These are phyloP conservation scores for Triplophysa dalaica DNA, from an alignment of 2,113 vertebrate species.

Conservation along the genomic window DNA sequence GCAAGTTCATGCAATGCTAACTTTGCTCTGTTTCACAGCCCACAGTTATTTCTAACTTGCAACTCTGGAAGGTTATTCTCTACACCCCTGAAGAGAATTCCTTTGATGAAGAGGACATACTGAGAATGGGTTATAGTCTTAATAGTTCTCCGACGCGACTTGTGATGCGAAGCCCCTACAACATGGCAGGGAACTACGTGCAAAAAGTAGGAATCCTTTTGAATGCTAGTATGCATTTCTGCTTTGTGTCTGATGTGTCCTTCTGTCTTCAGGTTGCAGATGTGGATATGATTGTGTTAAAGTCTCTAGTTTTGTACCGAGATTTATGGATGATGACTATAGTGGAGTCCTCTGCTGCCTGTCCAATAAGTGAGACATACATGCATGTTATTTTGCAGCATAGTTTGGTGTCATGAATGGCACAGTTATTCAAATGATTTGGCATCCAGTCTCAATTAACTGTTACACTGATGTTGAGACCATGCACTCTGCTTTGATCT, in stretches of 20 bases:
- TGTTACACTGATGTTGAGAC: neutral
- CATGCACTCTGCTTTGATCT: neutral
- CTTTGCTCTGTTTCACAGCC: neutral
- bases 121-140: slow-evolving; percentile 8
- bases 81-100: slow-evolving; percentile 21
- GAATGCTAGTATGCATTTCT: neutral
- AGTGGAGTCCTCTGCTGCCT: slow-evolving; percentile 63
- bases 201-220: neutral
- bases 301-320: slow-evolving; percentile 70
- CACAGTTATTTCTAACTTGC: slow-evolving; percentile 4
- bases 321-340: slow-evolving; percentile 55
- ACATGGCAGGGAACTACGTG: neutral
- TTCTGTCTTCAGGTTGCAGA: slow-evolving; percentile 67
- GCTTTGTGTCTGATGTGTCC: neutral
- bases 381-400: too few species aligned
- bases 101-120: slow-evolving; percentile 2
- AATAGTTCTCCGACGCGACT: slow-evolving; percentile 20
- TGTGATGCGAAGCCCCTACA: slow-evolving; percentile 24
- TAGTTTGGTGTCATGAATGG: too few species aligned
- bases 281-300: slow-evolving; percentile 73
- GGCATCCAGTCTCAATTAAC: neutral
- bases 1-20: neutral
- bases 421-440: neutral
- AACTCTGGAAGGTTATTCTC: slow-evolving; percentile 25
- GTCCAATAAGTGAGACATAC: slow-evolving; percentile 65